phyloP scores from a whole-genome alignment of 2,113 vertebrate species.

The Pyxicephalus adspersus region DNA sequence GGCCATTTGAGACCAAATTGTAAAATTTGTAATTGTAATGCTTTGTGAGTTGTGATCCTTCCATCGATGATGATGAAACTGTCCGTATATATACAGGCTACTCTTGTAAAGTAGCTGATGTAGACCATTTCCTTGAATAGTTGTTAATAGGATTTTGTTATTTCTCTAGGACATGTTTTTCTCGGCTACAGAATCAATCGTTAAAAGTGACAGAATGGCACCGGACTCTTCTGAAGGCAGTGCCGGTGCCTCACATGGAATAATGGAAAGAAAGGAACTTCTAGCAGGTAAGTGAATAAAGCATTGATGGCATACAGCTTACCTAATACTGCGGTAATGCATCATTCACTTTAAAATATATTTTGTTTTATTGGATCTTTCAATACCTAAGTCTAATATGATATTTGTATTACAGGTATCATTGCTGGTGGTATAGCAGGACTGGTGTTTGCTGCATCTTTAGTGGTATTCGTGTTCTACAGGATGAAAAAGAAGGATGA shows the following conservation, averaged over 20 bases:
- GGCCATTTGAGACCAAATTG: too few relatives aligned
- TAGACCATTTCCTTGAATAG: background rate
- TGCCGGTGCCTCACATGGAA: slow-evolving; percentile 66
- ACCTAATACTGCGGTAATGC: too few relatives aligned
- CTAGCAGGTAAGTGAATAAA: slow-evolving; percentile 72
- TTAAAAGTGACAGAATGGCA: background rate
- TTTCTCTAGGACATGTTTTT: slow-evolving; percentile 9
- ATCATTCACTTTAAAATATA: background rate
- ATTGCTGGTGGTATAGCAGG: slow-evolving; percentile 82
- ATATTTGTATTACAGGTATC: slow-evolving; percentile 69
- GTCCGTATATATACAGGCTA: too few relatives aligned
- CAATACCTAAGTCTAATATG: too few relatives aligned
- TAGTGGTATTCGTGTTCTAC: slow-evolving; percentile 82
- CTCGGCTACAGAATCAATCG: background rate
- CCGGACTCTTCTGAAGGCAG: slow-evolving; percentile 50
- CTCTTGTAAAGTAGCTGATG: too few relatives aligned
- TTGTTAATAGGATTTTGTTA: background rate
- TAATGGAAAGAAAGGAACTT: slow-evolving; percentile 79
- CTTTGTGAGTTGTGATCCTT: too few relatives aligned
- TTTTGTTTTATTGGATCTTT: background rate
- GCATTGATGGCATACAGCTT: too few relatives aligned
- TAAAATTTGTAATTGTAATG: too few relatives aligned
- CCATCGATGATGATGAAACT: too few relatives aligned
- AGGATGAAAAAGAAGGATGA: slow-evolving; percentile 83
- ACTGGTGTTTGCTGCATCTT: slow-evolving; percentile 70